These are phyloP conservation scores for Pleuronectes platessa DNA, from an alignment of 2,113 vertebrate genomes.

Conservation along the genomic window DNA sequence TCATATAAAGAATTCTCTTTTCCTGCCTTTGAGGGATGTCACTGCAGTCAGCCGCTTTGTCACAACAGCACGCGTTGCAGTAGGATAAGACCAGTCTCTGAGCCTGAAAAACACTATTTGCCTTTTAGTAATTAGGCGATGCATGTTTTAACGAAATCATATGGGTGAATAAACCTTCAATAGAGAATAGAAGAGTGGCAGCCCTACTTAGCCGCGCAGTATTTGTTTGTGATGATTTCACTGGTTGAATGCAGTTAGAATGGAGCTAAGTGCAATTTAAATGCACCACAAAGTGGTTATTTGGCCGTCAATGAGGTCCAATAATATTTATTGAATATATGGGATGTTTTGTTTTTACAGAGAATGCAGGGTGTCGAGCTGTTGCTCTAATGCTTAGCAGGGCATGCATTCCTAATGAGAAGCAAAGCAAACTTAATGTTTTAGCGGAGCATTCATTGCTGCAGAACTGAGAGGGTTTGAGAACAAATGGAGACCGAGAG, in stretches of 20 bases:
- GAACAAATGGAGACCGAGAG: constrained; percentile 8
- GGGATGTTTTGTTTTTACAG: constrained; percentile 13
- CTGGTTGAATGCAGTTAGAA: neutral
- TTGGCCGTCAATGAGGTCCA: constrained; percentile 5
- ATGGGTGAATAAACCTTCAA: constrained; percentile 26
- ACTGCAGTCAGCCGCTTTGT: neutral
- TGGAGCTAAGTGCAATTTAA: neutral
- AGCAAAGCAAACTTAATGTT: constrained; percentile 39
- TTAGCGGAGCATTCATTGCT: constrained; percentile 24
- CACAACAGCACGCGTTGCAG: neutral
- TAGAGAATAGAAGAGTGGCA: neutral
- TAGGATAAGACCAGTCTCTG: neutral
- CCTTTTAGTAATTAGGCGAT: constrained; percentile 22
- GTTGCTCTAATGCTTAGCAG: constrained; percentile 12
- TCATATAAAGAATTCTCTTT: constrained; percentile 15
- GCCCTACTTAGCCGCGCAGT: neutral
- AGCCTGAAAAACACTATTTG: constrained; percentile 14
- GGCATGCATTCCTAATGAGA: constrained; percentile 22
- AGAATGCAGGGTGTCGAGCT: neutral
- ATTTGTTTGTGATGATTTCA: constrained; percentile 19
- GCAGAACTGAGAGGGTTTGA: constrained; percentile 9
- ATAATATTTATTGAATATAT: constrained; percentile 3
- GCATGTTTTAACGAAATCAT: constrained; percentile 34
- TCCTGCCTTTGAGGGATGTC: neutral
- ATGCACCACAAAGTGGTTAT: neutral